Conservation (phyloP, 1,140 invertebrate species). For the Artemia franciscana region DNA sequence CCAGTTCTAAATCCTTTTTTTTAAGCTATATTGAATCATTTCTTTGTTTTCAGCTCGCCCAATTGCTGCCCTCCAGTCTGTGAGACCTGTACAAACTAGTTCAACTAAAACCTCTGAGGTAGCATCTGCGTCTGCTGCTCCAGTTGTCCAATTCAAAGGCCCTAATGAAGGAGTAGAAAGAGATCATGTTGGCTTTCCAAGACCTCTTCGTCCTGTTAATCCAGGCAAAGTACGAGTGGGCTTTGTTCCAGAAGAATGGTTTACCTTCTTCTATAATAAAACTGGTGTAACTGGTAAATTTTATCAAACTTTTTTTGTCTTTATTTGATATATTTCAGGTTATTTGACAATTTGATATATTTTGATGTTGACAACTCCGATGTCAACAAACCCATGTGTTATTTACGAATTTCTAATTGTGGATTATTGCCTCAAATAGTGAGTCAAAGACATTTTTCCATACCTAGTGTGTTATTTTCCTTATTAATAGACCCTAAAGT, state of each 20-base stretch:
- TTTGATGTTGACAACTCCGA: not conserved
- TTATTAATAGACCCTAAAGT: too few species aligned
- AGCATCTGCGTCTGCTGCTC: conserved; percentile 3
- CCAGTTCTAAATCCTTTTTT: too few species aligned
- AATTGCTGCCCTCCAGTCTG: conserved; percentile 1
- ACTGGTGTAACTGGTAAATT: conserved; percentile 49
- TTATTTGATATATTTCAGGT: not conserved
- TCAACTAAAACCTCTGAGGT: not conserved
- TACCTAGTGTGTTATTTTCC: too few species aligned
- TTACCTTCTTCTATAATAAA: conserved; percentile 75
- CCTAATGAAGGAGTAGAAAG: conserved; percentile 23
- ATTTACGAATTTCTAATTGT: too few species aligned
- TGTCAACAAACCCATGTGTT: too few species aligned
- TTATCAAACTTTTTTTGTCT: too few species aligned
- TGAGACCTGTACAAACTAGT: conserved; percentile 1
- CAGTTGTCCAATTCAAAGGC: not conserved
- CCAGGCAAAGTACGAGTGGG: conserved; percentile 54
- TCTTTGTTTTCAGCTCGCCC: not conserved
- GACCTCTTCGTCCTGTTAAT: conserved; percentile 33
- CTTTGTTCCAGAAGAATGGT: conserved; percentile 85
- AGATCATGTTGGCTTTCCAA: conserved; percentile 38
- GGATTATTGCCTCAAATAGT: too few species aligned
- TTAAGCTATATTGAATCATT: too few species aligned
- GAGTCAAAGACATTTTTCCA: too few species aligned
- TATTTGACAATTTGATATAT: conserved; percentile 1